Base-by-base conservation (phyloP, 2,797 vertebrate genomes). In the Ctenopoma kingsleyae region DNA sequence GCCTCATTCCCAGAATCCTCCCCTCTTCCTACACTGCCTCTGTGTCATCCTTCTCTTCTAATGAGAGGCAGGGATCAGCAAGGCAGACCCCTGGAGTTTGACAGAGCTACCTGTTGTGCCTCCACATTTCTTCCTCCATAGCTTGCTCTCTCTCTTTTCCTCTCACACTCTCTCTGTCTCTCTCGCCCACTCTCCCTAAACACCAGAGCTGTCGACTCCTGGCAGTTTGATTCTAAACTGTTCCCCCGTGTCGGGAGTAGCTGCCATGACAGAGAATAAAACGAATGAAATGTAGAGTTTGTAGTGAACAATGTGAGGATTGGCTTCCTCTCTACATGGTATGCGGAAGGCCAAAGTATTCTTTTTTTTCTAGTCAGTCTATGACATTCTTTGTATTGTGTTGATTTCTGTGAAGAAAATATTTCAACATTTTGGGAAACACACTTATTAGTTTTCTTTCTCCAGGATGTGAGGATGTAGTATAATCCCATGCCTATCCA, bases 151-250 rank as follows among this genome's bases (percentile, higher is more conserved):
- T 50, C 69, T 56, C 48, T 17, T 54, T 27, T 56, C 60, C 47
- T 35, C 48, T 20, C n/a, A 3, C 25, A 17, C 51, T 71, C 71
- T 61, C 44, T 60, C 57, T 60, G n/a, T 73, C 51, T 53, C 35
- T 56, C 70, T 70, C 55, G 60, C 44, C 51, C 78, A 57, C 67
- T 51, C 77, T 85, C 85, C 86, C 90, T 79, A 78, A 84, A 89
- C 89, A 76, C 85, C 90, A 84, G 85, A 90, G 92, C 92, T 92
- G 91, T 92, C 90, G 83, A 85, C 86, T 87, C 60, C 82, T 90
- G 86, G 87, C 88, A 88, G 89, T 87, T 89, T 88, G 86, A 90
- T 87, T 88, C 85, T 91, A 90, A 91, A 91, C 87, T 85, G 88
- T 85, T 91, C 84, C 87, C 91, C 84, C 63, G 75, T 83, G 83